phyloP scores from a whole-genome alignment of 2,797 vertebrate genomes.

The Chrysocyon brachyurus region DNA sequence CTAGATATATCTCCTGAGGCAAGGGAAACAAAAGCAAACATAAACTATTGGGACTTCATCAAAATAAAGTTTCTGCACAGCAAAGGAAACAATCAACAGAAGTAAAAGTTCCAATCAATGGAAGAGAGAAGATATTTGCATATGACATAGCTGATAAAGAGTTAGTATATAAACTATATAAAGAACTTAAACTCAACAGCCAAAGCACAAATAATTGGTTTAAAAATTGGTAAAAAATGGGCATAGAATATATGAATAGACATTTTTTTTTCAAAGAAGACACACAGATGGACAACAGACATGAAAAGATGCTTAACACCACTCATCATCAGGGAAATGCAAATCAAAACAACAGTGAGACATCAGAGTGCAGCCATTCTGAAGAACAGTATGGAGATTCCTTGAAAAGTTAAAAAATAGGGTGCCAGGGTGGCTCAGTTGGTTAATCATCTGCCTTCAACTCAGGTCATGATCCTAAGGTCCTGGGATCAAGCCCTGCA shows the following conservation, averaged over 20 bases:
- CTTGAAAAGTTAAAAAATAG: neutral
- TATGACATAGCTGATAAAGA: neutral
- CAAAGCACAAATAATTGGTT: neutral
- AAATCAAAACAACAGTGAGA: neutral
- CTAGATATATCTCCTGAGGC: neutral
- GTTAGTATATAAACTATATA: neutral
- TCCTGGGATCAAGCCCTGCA: too few relatives aligned
- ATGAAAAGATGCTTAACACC: neutral
- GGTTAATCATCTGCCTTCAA: too few relatives aligned
- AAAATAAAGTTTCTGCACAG: neutral
- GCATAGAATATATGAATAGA: neutral
- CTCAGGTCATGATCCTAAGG: too few relatives aligned
- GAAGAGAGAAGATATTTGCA: neutral
- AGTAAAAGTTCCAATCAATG: neutral
- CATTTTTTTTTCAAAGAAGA: neutral
- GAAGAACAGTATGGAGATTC: neutral
- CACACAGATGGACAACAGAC: neutral
- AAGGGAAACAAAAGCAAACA: neutral
- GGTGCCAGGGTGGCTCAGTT: too few relatives aligned
- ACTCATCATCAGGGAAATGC: neutral
- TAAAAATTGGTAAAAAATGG: neutral
- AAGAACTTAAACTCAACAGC: neutral
- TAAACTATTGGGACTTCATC: neutral
- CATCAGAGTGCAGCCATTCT: neutral
- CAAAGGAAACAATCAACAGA: neutral